Percentiles rank a stretch among this genome's conserved stretches.
These are phyloP conservation scores for Pantala flavescens DNA, from an alignment of 1,140 invertebrate genomes.

Conservation along the genomic window DNA sequence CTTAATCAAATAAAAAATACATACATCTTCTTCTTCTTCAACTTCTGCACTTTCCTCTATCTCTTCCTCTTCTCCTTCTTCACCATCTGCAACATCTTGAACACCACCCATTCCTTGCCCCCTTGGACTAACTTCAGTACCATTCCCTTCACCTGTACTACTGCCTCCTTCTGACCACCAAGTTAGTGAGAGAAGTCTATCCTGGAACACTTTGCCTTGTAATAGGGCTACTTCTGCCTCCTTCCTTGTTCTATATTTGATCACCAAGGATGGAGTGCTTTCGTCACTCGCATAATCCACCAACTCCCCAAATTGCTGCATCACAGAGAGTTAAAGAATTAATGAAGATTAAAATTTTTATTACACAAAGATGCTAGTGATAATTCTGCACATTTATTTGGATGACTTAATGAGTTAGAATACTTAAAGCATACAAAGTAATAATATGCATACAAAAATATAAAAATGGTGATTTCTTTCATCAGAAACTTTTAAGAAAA, in stretches of 20 bases:
- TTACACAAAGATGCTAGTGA: neutral
- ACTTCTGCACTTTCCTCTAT: conserved; percentile 33
- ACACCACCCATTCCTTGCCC: neutral
- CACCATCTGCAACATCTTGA: conserved; percentile 18
- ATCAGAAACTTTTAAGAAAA: no score
- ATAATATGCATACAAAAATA: no score
- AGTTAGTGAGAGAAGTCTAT: conserved; percentile 35
- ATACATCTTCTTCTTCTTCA: conserved; percentile 35
- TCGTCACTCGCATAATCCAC: conserved; percentile 55
- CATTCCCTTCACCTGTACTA: neutral
- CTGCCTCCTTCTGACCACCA: conserved; percentile 27
- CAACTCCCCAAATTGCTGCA: conserved; percentile 59
- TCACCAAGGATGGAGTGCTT: conserved; percentile 50
- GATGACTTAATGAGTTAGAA: no score
- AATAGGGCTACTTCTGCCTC: conserved; percentile 57
- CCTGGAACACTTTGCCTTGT: conserved; percentile 56
- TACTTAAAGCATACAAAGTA: no score
- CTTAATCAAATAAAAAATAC: conserved; percentile 13
- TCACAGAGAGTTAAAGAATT: conserved; percentile 24
- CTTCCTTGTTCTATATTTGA: conserved; percentile 60
- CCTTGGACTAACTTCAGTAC: neutral
- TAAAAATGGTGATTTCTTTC: no score
- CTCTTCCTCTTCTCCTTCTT: conserved; percentile 36
- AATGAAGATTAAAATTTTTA: neutral
- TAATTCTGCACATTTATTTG: no score